phyloP scores from a whole-genome alignment of 2,888 invertebrate species.

The Alsophila aescularia region DNA sequence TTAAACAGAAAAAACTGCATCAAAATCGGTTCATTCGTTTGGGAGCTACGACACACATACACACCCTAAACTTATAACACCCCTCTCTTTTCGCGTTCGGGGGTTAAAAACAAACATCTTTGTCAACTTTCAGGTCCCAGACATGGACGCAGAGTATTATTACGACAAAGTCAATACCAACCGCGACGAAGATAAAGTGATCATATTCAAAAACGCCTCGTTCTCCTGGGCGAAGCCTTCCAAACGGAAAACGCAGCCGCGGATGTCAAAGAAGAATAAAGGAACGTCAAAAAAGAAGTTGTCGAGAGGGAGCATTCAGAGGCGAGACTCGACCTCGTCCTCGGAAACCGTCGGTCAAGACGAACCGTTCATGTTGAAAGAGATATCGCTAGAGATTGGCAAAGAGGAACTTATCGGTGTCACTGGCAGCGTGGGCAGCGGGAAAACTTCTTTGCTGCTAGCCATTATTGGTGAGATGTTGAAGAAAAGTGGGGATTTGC shows the following conservation, averaged over 20 bases:
- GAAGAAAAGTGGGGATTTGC: constrained; percentile 87
- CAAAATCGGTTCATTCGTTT: no score
- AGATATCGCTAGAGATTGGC: constrained; percentile 66
- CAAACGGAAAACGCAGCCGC: constrained; percentile 53
- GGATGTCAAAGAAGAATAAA: constrained; percentile 72
- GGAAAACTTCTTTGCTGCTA: constrained; percentile 94
- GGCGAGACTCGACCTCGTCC: constrained; percentile 63
- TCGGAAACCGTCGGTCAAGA: constrained; percentile 46
- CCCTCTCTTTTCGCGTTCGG: no score
- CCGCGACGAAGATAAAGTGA: constrained; percentile 80
- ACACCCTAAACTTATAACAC: no score
- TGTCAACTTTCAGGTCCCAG: constrained; percentile 78
- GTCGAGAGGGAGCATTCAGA: constrained; percentile 57
- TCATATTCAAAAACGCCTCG: constrained; percentile 84
- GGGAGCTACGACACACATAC: no score
- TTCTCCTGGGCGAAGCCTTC: constrained; percentile 85
- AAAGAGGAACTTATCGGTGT: constrained; percentile 93
- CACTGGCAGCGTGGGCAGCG: constrained; percentile 95
- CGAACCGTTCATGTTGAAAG: constrained; percentile 64
- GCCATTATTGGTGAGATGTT: constrained; percentile 94
- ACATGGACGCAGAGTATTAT: constrained; percentile 86
- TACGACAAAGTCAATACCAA: constrained; percentile 83
- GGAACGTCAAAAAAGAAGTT: constrained; percentile 76
- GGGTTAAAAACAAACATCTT: background rate
- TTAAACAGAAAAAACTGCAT: no score